Evolutionary conservation across 1,140 invertebrate genomes (phyloP).

Genomic region (Nixonia krombeini): DNA sequence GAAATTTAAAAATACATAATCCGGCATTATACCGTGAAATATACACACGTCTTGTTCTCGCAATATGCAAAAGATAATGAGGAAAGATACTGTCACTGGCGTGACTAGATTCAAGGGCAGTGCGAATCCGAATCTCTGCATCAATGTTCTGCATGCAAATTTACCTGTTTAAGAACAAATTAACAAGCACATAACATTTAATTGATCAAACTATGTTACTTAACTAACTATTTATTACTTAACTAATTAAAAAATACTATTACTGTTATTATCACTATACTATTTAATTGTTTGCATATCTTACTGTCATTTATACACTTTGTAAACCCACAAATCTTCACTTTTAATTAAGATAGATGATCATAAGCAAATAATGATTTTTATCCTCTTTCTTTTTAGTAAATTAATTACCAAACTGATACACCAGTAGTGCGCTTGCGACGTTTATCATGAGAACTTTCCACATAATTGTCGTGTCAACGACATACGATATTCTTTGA

Average conservation of each 20-base stretch:
- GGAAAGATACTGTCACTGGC: conserved; percentile 77
- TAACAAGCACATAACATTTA: conserved; percentile 6
- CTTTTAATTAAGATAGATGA: background rate
- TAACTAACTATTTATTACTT: background rate
- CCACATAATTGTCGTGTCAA: conserved; percentile 68
- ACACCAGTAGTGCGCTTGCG: conserved; percentile 77
- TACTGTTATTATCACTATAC: too few species aligned
- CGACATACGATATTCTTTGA: conserved; percentile 28
- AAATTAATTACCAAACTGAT: conserved; percentile 77
- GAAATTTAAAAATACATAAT: conserved; percentile 78
- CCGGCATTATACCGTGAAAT: conserved; percentile 75
- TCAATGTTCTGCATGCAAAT: conserved; percentile 88
- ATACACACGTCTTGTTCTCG: conserved; percentile 76
- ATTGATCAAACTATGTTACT: conserved; percentile 19
- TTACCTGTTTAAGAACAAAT: conserved; percentile 71
- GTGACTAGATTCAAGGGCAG: conserved; percentile 82
- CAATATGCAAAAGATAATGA: conserved; percentile 76
- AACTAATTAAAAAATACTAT: conserved; percentile 4
- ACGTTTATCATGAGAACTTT: conserved; percentile 77
- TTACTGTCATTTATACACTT: too few species aligned
- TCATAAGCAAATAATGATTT: conserved; percentile 4
- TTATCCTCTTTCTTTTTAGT: too few species aligned
- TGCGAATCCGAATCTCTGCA: conserved; percentile 86
- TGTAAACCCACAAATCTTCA: background rate
- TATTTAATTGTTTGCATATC: too few species aligned